These are phyloP conservation scores for Maniola hyperantus DNA, from an alignment of 2,888 invertebrate genomes.

Conservation along the genomic window DNA sequence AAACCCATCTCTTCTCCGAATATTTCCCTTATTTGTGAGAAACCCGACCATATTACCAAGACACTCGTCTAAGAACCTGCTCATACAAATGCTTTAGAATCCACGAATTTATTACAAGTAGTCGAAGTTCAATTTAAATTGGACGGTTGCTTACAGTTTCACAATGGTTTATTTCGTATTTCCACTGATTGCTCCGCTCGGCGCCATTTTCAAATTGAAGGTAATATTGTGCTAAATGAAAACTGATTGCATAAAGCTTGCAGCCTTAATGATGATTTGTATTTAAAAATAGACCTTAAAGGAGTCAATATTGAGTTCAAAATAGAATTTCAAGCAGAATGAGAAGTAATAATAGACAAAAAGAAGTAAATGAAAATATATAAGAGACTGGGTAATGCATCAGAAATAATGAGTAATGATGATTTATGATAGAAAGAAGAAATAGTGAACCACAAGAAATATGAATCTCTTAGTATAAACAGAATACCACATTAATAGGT, in stretches of 20 bases:
- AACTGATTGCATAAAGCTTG: constrained; percentile 50
- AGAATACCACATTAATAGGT: too few species aligned
- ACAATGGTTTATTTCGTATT: constrained; percentile 62
- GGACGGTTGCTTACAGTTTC: constrained; percentile 47
- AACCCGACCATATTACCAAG: constrained; percentile 45
- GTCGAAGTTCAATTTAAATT: constrained; percentile 44
- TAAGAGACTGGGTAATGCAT: constrained; percentile 41
- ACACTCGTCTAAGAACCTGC: constrained; percentile 36
- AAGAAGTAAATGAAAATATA: constrained; percentile 35
- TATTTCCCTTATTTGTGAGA: constrained; percentile 55
- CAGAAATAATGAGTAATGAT: constrained; percentile 45
- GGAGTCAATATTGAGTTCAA: constrained; percentile 26
- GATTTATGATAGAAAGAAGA: constrained; percentile 39
- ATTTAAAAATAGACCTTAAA: constrained; percentile 34
- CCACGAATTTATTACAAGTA: constrained; percentile 32
- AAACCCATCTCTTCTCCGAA: constrained; percentile 48
- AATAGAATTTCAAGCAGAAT: constrained; percentile 25
- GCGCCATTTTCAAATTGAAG: constrained; percentile 57
- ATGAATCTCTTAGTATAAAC: too few species aligned
- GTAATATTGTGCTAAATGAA: constrained; percentile 54
- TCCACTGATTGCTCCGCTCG: constrained; percentile 57
- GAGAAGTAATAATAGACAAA: constrained; percentile 32
- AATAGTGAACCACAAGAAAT: neutral
- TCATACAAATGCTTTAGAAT: constrained; percentile 14
- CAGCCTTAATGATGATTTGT: constrained; percentile 34